These are phyloP conservation scores for Gymnothorax javanicus DNA, from an alignment of 2,797 vertebrate genomes.

Conservation along the genomic window DNA sequence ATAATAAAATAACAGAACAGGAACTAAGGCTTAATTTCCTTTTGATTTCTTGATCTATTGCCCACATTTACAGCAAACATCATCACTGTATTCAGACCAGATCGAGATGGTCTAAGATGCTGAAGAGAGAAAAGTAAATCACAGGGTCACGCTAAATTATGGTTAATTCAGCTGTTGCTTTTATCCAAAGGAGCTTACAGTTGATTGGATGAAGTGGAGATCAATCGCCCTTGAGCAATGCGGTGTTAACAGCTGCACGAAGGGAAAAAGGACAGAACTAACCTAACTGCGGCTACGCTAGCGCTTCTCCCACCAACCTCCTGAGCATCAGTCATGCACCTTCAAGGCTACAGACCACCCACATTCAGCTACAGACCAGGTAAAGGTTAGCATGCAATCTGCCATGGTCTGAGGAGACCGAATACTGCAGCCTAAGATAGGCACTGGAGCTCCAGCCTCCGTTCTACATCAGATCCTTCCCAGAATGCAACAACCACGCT, in stretches of 20 bases:
- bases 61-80: neutral
- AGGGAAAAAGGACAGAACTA: no score
- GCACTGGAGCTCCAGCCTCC: neutral
- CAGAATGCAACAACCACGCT: neutral
- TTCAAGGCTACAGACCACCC: no score
- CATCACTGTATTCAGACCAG: slow-evolving; percentile 2
- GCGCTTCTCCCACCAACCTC: no score
- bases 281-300: no score
- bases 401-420: neutral
- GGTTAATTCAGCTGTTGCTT: no score
- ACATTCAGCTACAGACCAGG: neutral
- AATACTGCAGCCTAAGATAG: neutral
- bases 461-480: neutral
- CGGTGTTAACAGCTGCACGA: no score
- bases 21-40: neutral
- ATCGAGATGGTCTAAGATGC: neutral
- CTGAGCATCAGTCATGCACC: no score
- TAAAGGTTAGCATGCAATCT: neutral
- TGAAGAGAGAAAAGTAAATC: neutral
- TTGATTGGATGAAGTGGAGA: no score
- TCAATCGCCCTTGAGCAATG: no score
- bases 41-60: neutral
- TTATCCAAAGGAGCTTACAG: no score
- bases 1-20: neutral
- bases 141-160: neutral